These are phyloP conservation scores for Theodoxus fluviatilis DNA, from an alignment of 2,888 invertebrate genomes.

Conservation along the genomic window DNA sequence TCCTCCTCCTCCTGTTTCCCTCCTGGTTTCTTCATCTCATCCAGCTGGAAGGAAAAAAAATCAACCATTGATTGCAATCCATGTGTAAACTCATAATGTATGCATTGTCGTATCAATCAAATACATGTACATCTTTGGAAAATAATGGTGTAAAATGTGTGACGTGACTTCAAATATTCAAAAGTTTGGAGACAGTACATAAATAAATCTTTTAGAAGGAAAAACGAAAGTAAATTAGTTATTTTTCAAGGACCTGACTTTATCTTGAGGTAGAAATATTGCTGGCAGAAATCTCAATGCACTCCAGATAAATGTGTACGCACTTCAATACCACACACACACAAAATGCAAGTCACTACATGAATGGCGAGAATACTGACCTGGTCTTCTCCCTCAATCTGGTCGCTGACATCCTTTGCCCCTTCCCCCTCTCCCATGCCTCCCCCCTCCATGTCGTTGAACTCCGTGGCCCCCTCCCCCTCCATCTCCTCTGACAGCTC, in stretches of 20 bases:
- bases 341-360: too few relatives aligned
- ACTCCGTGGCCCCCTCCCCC: slow-evolving; percentile 65
- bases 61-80: not conserved
- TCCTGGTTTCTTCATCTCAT: slow-evolving; percentile 76
- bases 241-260: not conserved
- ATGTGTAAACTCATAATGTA: not conserved
- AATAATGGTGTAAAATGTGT: too few relatives aligned
- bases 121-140: too few relatives aligned
- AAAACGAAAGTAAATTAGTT: too few relatives aligned
- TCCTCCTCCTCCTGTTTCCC: slow-evolving; percentile 76
- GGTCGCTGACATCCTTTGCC: slow-evolving; percentile 92
- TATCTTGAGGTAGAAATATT: not conserved
- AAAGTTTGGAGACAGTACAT: too few relatives aligned
- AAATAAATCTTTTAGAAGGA: not conserved
- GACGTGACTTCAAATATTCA: too few relatives aligned
- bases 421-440: slow-evolving; percentile 94
- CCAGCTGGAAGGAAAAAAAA: slow-evolving; percentile 68
- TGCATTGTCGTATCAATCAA: not conserved
- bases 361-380: slow-evolving; percentile 40
- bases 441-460: slow-evolving; percentile 73
- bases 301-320: too few relatives aligned
- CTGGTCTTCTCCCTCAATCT: slow-evolving; percentile 86
- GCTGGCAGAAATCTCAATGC: not conserved
- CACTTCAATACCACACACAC: too few relatives aligned
- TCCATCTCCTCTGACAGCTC: slow-evolving; percentile 75